phyloP scores from a whole-genome alignment of 2,113 vertebrate species.

The Alouatta palliata region DNA sequence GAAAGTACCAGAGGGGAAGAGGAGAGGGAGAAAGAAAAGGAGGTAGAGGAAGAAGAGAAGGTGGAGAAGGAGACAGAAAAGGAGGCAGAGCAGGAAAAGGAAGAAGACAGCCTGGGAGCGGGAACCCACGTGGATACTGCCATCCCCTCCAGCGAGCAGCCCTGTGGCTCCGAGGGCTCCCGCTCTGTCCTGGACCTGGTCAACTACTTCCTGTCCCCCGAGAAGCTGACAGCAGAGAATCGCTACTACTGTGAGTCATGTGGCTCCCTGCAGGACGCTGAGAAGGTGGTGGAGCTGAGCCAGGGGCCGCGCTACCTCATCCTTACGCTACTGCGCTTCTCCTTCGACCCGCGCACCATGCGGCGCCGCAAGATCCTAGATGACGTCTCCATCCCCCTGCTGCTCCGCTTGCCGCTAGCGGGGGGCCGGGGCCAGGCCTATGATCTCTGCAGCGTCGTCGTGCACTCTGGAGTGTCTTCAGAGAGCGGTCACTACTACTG shows the following conservation, averaged over 20 bases:
- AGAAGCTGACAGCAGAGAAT: slow-evolving; percentile 87
- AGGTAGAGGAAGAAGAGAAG: too few relatives aligned
- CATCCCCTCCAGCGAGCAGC: not conserved
- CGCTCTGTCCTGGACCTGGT: slow-evolving; percentile 87
- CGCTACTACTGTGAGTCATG: slow-evolving; percentile 89
- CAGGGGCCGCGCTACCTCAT: slow-evolving; percentile 88
- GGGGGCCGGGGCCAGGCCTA: slow-evolving; percentile 78
- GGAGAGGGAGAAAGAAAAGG: not conserved
- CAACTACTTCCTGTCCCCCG: slow-evolving; percentile 89
- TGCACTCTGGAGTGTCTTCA: slow-evolving; percentile 88
- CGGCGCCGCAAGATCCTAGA: slow-evolving; percentile 89
- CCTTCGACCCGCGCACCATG: slow-evolving; percentile 87
- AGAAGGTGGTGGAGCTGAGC: slow-evolving; percentile 88
- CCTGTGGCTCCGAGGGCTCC: slow-evolving; percentile 70
- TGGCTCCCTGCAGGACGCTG: slow-evolving; percentile 86
- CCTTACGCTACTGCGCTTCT: slow-evolving; percentile 88
- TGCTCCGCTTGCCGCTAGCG: slow-evolving; percentile 84
- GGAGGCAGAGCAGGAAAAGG: not conserved
- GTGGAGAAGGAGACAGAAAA: not conserved
- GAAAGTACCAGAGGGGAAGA: not conserved
- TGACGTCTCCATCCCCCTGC: slow-evolving; percentile 84
- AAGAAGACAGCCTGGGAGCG: rapidly evolving
- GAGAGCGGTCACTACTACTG: slow-evolving; percentile 91
- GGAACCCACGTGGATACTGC: slow-evolving; percentile 21
- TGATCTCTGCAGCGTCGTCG: slow-evolving; percentile 88